Base-by-base conservation (phyloP, 2,888 invertebrate species). In the Cephus pygmeus region DNA sequence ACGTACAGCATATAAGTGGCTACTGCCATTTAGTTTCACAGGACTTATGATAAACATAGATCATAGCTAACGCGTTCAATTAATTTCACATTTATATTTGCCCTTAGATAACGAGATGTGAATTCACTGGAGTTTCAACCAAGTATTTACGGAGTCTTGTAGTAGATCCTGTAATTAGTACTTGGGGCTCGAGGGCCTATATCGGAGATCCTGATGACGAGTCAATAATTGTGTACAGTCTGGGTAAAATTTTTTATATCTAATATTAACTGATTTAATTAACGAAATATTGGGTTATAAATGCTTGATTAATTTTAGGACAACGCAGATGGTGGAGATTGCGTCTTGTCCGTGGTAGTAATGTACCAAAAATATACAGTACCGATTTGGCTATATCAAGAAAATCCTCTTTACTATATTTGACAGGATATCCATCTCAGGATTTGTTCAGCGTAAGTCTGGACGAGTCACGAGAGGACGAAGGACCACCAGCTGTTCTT, bases 361-460 rank as follows among this genome's bases (percentile, higher is more conserved):
- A 76, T 69, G 76, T 81, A 9, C 81, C 83, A 15, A 81, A 83
- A 23, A 85, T 91, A 15, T 84, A 83, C 31, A 87, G 85, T 3
- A 87, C 89, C 71, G 91, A 88, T 81, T 81, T 92, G 34, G 89
- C 91, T 1, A 82, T 92, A 35, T 91, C 91, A 3, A 86, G 87
- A 80, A 89, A 80, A 69, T 87, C 84, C 76, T 82, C 89, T 0
- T 79, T 85, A 35, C 81, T 92, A n/a, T 92, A 89, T 81, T 69
- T 92, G 12, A 91, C 90, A 1, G 89, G 89, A 23, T 82, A 83
- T 31, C 80, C 86, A 4, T 84, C 85, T 34, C 81, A 85, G 12
- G 85, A 89, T 81, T 80, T 92, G 15, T 92, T 89, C 83, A 86
- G 87, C 12, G 73, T 92, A 34, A 85, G 91, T 84, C 81, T 91